Evolutionary conservation across 1,140 invertebrate species (phyloP), one percentile per base, ranked within the genome.

Genomic region (Neodiprion fabricii): DNA sequence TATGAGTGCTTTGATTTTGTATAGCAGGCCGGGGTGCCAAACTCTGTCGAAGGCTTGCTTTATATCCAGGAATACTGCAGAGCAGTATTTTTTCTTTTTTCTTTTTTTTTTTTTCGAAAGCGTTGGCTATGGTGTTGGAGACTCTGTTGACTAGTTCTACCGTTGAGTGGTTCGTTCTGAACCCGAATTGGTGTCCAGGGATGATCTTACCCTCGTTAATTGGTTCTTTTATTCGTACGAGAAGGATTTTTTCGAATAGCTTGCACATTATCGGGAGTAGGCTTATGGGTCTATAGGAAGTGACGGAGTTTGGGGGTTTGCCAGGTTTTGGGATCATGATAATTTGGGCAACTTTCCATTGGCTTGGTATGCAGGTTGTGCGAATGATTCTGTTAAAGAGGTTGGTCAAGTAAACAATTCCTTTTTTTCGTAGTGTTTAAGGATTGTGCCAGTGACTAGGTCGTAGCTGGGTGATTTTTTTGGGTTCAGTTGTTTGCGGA

Each of bases 321-420:
- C 77, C 81, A 40, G 79, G 81, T 78, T 85, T 84, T 8, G 61
- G 72, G 65, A 85, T 75, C 76, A 83, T 77, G 14, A 85, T 79
- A 14, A 85, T 79, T 72, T 83, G 73, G 12, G 85, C 79, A 10
- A 82, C 74, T 74, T 86, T 86, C 85, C 82, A 86, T 48, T 79
- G 78, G 0, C 23, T 53, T 7, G 79, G 80, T 61, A 79, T 72
- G 71, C 77, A 74, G n/a, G 47, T n/a, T 14, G 78, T 66, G 67
- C 79, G 69, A 11, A 79, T 50, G n/a, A 78, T 72, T n/a, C 75
- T 74, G 67, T 80, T 79, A 53, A 71, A 71, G 49, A 79, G 21
- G 48, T 48, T 28, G 14, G 71, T 74, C 1, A 78, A 23, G 49
- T 61, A 70, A 9, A 65, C 67, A 72, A 73, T 50, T 14, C 67